Conservation (phyloP, 1,140 invertebrate genomes). For the Hyposmocoma kahamanoa region DNA sequence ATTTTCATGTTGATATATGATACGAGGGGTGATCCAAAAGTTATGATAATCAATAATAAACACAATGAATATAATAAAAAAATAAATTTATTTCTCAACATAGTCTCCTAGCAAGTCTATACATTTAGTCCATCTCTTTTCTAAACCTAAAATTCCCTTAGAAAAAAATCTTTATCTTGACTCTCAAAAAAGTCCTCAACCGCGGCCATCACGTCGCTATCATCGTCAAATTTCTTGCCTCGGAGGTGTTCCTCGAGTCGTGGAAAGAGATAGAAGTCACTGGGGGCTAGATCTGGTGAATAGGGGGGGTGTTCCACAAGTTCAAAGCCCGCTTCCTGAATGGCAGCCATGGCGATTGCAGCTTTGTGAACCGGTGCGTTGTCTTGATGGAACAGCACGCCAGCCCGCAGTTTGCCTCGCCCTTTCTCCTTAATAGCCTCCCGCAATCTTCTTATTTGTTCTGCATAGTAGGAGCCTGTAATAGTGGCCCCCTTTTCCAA, state of each 20-base stretch:
- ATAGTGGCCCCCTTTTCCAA: neutral
- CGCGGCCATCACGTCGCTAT: neutral
- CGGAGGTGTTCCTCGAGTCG: neutral
- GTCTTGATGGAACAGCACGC: constrained; percentile 10
- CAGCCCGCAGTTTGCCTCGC: constrained; percentile 2
- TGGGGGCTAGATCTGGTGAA: constrained; percentile 11
- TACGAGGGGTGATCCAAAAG: too few species aligned
- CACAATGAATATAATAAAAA: too few species aligned
- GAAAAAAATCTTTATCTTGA: constrained; percentile 1
- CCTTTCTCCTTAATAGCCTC: constrained; percentile 8
- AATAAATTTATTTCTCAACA: too few species aligned
- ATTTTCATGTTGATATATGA: constrained; percentile 6
- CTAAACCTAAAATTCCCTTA: too few species aligned
- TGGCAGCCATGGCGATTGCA: constrained; percentile 12
- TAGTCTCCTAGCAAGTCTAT: too few species aligned
- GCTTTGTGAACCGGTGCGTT: constrained; percentile 13
- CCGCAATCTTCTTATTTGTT: neutral
- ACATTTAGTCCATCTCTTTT: too few species aligned
- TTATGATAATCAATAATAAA: too few species aligned
- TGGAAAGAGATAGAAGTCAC: constrained; percentile 6
- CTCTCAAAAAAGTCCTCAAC: neutral
- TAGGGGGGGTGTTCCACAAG: constrained; percentile 13
- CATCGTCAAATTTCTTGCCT: neutral
- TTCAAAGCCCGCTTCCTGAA: constrained; percentile 9
- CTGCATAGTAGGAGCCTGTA: neutral